Base-by-base conservation (phyloP, 2,888 invertebrate genomes). In the Torymus auratus region DNA sequence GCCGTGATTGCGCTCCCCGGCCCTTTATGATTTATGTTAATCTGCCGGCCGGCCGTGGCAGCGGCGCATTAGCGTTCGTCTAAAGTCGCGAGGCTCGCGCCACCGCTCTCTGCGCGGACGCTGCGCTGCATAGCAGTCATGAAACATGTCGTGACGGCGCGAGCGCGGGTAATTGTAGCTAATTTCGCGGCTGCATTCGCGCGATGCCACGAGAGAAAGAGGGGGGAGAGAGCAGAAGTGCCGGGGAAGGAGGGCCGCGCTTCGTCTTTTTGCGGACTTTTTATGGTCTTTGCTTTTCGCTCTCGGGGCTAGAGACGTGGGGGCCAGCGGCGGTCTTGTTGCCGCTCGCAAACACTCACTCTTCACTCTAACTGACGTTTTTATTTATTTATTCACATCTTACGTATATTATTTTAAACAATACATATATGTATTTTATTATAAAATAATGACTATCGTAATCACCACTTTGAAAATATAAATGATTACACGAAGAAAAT, bases 11-110 rank as follows among this genome's bases (percentile, higher is more conserved):
- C 75, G 17, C 68, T n/a, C n/a, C 60, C n/a, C 60, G 15, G 20
- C 62, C 74, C 58, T 75, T 69, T 70, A 74, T 70, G 69, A 74
- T 80, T 80, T 75, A 80, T 70, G 74, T 64, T 80, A 75, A 80
- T 80, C 69, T 69, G 13, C 55, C 13, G 73, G 41, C 5, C 41
- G 41, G 41, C 7, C 41, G 41, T 53, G 52, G 13, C 23, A 20
- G 70, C 64, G 70, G 17, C 70, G 64, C 55, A 50, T 70, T 77
- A 77, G 77, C 41, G 41, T 41, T 41, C 41, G 41, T 41, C 41
- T 41, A 41, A 41, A 41, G 41, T 41, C 41, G 41, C 41, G 41
- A 41, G 41, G 41, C 41, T 41, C 41, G 41, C 41, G 41, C 41
- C 41, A 20, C 20, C 20, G 20, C 20, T 20, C 20, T 20, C n/a